Conservation (phyloP, 2,888 invertebrate genomes). For the Spialia ferax region DNA sequence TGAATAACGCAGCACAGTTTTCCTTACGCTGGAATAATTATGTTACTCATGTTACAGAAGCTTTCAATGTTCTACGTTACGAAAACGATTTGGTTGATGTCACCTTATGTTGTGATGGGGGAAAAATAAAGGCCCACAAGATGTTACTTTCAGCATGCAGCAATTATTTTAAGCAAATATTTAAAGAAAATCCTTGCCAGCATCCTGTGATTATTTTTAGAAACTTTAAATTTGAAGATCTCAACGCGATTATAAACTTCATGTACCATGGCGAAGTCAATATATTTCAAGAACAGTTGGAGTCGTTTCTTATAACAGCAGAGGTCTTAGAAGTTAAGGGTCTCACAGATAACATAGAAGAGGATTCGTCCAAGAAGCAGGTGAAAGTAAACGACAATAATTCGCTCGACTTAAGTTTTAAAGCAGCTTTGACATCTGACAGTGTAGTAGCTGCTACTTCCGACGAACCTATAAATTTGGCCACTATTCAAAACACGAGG, state of each 20-base stretch:
- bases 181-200: constrained; percentile 92
- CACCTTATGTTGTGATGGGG: constrained; percentile 94
- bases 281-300: constrained; percentile 92
- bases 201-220: constrained; percentile 94
- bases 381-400: constrained; percentile 67
- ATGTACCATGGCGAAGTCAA: constrained; percentile 95
- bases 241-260: constrained; percentile 92
- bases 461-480: constrained; percentile 81
- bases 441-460: constrained; percentile 63
- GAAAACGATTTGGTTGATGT: constrained; percentile 93
- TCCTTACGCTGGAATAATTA: constrained; percentile 96
- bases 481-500: constrained; percentile 68
- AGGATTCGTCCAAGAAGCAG: constrained; percentile 71
- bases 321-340: constrained; percentile 92
- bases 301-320: constrained; percentile 92
- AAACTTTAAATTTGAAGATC: constrained; percentile 92
- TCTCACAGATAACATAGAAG: constrained; percentile 88
- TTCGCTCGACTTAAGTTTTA: constrained; percentile 79
- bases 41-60: constrained; percentile 92
- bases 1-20: constrained; percentile 91
- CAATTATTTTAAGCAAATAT: constrained; percentile 91
- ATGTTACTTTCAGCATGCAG: constrained; percentile 95
- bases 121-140: constrained; percentile 94
- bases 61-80: constrained; percentile 91
- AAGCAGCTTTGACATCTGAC: constrained; percentile 60